Percentiles rank a stretch among this genome's conserved stretches.
These are phyloP conservation scores for Drosophila mayaguana DNA, from an alignment of 2,888 invertebrate species.

Conservation along the genomic window DNA sequence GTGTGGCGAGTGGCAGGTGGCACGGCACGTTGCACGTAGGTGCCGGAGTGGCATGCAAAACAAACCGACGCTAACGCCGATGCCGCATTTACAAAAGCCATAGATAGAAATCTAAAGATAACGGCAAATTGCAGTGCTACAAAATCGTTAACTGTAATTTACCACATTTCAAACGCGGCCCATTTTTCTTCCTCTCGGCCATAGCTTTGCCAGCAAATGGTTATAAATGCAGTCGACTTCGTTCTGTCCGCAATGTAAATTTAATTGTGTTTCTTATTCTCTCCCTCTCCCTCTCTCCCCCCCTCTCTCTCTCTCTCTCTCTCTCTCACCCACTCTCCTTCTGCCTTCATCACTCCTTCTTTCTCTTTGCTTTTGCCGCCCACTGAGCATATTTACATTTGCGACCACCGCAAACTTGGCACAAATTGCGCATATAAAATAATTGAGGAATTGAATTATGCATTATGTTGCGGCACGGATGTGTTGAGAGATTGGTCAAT, in stretches of 20 bases:
- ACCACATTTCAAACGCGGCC: conserved; percentile 73
- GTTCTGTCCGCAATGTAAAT: conserved; percentile 48
- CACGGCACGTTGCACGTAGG: conserved; percentile 38
- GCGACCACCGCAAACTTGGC: conserved; percentile 26
- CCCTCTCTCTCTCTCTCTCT: neutral
- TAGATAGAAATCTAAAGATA: conserved; percentile 76
- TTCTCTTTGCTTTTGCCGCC: conserved; percentile 13
- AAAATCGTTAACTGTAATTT: conserved; percentile 81
- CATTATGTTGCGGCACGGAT: conserved; percentile 33
- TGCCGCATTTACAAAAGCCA: conserved; percentile 72
- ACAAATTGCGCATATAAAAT: conserved; percentile 41
- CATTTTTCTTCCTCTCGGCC: conserved; percentile 37
- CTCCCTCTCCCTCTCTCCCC: neutral
- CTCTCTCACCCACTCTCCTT: no score
- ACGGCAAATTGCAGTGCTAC: conserved; percentile 79
- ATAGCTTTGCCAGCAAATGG: conserved; percentile 38
- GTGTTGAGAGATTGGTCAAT: conserved; percentile 21
- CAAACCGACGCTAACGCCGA: conserved; percentile 65
- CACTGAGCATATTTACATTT: conserved; percentile 44
- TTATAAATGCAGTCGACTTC: conserved; percentile 54
- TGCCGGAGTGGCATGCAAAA: conserved; percentile 70
- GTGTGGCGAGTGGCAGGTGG: conserved; percentile 7
- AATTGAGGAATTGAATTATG: conserved; percentile 54
- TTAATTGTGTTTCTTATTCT: conserved; percentile 56
- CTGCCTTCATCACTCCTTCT: neutral